These are phyloP conservation scores for Eremophila alpestris DNA, from an alignment of 2,797 vertebrate genomes.

Conservation along the genomic window DNA sequence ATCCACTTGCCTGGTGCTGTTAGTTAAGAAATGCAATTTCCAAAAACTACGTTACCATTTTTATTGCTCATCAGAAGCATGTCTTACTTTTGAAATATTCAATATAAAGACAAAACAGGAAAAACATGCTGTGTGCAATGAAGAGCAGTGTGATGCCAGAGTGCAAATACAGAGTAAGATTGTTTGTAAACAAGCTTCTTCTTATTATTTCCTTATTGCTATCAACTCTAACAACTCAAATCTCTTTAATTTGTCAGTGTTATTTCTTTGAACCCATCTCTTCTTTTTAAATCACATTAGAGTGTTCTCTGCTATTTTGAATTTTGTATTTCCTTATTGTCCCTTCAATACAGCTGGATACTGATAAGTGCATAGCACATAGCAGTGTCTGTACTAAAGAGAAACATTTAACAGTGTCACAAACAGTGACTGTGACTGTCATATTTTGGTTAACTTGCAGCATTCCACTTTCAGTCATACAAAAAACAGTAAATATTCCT, in stretches of 20 bases:
- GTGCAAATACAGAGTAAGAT: slow-evolving; percentile 2
- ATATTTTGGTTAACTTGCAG: neutral
- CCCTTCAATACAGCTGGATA: neutral
- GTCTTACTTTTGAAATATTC: neutral
- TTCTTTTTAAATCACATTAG: neutral
- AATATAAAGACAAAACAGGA: neutral
- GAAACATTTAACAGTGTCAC: neutral
- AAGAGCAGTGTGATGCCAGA: slow-evolving; percentile 19
- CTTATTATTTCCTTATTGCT: neutral
- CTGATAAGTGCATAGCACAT: neutral
- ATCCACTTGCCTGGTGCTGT: neutral
- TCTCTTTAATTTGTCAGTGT: neutral
- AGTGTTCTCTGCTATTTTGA: neutral
- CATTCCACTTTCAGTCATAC: neutral
- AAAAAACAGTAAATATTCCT: neutral
- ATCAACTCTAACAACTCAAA: neutral
- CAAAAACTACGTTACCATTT: slow-evolving; percentile 30
- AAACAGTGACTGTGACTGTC: fast-evolving
- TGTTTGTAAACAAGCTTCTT: slow-evolving; percentile 33
- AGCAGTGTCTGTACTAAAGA: neutral
- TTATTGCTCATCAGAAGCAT: neutral
- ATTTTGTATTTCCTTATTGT: neutral
- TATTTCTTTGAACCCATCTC: neutral
- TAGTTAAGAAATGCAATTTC: slow-evolving; percentile 26
- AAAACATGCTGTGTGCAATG: slow-evolving; percentile 7